Conservation (phyloP, 1,140 invertebrate genomes). For the Polypedilum vanderplanki region DNA sequence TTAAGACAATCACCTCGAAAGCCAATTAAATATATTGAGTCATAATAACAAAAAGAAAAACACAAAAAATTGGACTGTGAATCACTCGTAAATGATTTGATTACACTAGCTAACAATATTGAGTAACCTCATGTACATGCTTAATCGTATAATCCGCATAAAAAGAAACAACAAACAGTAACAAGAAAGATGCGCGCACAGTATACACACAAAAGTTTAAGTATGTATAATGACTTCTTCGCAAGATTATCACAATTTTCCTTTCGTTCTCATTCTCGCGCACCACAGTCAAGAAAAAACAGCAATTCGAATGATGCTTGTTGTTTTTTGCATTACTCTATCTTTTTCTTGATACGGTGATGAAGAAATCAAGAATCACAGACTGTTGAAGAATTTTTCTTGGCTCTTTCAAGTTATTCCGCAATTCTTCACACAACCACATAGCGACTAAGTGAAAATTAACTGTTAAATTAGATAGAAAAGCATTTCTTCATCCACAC, state of each 20-base stretch:
- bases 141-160: conserved; percentile 17
- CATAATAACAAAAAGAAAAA: neutral
- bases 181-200: neutral
- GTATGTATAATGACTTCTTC: conserved; percentile 5
- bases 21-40: neutral
- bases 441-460: neutral
- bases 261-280: conserved; percentile 16
- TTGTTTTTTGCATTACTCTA: too few relatives aligned
- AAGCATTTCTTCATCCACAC: neutral
- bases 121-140: neutral
- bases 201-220: neutral
- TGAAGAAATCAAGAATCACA: neutral
- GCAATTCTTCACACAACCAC: neutral
- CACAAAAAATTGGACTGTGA: neutral
- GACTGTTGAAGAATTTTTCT: neutral
- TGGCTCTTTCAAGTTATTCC: neutral
- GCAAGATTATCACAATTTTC: conserved; percentile 12
- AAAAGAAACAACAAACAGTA: neutral
- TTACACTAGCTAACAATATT: neutral
- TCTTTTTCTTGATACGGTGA: neutral
- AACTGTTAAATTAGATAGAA: conserved; percentile 19
- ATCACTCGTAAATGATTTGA: neutral
- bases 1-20: neutral
- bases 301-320: too few relatives aligned
- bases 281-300: neutral